These are phyloP conservation scores for Labeo calbasu DNA, from an alignment of 2,797 vertebrate species.

Conservation along the genomic window DNA sequence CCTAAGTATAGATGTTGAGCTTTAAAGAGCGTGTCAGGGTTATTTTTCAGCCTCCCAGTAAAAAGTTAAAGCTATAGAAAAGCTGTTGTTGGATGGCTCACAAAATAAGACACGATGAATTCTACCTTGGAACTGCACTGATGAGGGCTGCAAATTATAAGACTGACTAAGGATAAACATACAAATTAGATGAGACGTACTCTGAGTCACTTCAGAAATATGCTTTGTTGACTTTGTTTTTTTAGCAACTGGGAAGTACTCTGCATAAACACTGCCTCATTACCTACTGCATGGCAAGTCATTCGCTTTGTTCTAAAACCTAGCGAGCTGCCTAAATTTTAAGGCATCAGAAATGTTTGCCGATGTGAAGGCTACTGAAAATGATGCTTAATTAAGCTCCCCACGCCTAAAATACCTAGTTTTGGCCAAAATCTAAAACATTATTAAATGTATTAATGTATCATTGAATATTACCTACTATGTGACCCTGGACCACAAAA, in stretches of 20 bases:
- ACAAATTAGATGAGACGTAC: slow-evolving; percentile 29
- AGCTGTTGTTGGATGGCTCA: slow-evolving; percentile 8
- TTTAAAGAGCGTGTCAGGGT: slow-evolving; percentile 12
- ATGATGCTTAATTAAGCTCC: background rate
- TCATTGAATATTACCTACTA: background rate
- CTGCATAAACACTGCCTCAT: slow-evolving; percentile 32
- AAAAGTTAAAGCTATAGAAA: background rate
- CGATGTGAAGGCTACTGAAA: background rate
- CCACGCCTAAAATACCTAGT: background rate
- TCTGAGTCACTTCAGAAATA: slow-evolving; percentile 26
- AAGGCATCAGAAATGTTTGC: background rate
- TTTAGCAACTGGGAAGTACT: slow-evolving; percentile 38
- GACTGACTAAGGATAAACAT: slow-evolving; percentile 31
- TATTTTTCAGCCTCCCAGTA: background rate
- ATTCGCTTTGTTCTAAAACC: background rate
- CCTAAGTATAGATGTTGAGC: slow-evolving; percentile 14
- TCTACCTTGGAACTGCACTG: background rate
- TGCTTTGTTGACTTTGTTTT: slow-evolving; percentile 33
- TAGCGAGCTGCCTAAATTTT: background rate
- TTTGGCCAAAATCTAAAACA: slow-evolving; percentile 5
- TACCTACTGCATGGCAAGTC: slow-evolving; percentile 29
- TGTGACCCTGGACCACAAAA: background rate
- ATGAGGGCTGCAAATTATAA: slow-evolving; percentile 28
- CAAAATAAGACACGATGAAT: slow-evolving; percentile 19
- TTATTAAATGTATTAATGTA: background rate